Conservation (phyloP, 35 echinoderm and acorn worm genomes). For the Stichopus chloronotus region DNA sequence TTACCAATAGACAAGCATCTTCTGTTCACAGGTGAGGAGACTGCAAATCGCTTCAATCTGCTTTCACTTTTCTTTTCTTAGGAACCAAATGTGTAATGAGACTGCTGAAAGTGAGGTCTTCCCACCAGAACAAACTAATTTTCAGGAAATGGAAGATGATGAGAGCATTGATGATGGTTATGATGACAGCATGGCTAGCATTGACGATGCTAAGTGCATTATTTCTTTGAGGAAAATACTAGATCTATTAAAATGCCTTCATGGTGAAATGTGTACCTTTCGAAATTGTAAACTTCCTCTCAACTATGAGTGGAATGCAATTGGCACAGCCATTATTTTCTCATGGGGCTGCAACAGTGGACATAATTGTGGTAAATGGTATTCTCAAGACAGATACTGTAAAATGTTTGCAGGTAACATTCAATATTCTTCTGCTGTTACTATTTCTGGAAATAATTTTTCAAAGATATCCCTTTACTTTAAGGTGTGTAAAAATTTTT, state of each 20-base stretch:
- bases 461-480: slow-evolving; percentile 32
- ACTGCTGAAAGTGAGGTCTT: slow-evolving; percentile 35
- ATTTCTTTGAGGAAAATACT: not conserved
- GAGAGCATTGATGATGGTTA: slow-evolving; percentile 2
- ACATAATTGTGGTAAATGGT: slow-evolving; percentile 53
- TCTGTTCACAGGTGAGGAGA: too few species aligned
- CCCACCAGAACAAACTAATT: not conserved
- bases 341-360: slow-evolving; percentile 11
- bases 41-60: too few species aligned
- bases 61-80: slow-evolving; percentile 6
- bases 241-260: not conserved
- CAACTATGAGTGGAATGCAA: slow-evolving; percentile 3
- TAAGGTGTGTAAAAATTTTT: slow-evolving; percentile 43
- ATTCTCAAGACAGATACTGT: slow-evolving; percentile 34
- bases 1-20: too few species aligned
- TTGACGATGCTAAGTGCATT: slow-evolving; percentile 24
- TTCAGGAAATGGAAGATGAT: not conserved
- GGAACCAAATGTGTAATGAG: not conserved
- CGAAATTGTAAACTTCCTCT: not conserved
- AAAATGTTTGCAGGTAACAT: slow-evolving; percentile 45
- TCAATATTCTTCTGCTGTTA: slow-evolving; percentile 42
- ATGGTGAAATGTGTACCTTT: not conserved
- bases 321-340: slow-evolving; percentile 55
- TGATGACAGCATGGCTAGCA: not conserved
- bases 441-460: slow-evolving; percentile 54